Conservation (phyloP, 2,113 vertebrate genomes). For the Tautogolabrus adspersus region DNA sequence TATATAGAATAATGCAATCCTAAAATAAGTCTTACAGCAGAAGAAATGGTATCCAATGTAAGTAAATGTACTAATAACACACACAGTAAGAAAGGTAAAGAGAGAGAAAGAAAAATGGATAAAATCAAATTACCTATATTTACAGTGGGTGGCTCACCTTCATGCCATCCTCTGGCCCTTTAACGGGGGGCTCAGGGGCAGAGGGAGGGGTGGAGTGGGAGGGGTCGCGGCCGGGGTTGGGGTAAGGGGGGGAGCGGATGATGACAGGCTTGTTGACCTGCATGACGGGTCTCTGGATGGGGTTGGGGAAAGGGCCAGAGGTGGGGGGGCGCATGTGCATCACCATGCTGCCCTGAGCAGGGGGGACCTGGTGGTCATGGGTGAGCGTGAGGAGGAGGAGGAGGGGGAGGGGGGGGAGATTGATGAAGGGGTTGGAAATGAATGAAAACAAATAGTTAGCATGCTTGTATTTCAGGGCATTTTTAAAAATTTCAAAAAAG, state of each 20-base stretch:
- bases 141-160: conserved; percentile 89
- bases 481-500: too few relatives aligned
- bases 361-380: conserved; percentile 71
- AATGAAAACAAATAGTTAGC: conserved; percentile 35
- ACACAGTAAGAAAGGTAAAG: conserved; percentile 20
- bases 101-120: conserved; percentile 65
- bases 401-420: neutral
- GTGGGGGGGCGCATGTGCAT: conserved; percentile 87
- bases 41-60: too few relatives aligned
- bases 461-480: neutral
- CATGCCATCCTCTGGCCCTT: conserved; percentile 87
- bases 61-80: too few relatives aligned
- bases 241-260: conserved; percentile 84
- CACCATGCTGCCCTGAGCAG: conserved; percentile 85
- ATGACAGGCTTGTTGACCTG: conserved; percentile 86
- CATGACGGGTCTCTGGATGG: conserved; percentile 88
- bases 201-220: conserved; percentile 79
- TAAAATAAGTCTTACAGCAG: too few relatives aligned
- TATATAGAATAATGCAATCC: neutral
- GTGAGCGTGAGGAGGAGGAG: neutral
- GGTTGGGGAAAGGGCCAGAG: conserved; percentile 85
- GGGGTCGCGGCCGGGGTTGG: conserved; percentile 78
- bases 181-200: conserved; percentile 78
- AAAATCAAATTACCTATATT: conserved; percentile 85
- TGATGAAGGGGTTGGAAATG: neutral